These are phyloP conservation scores for Zophobas atratus DNA, from an alignment of 1,140 invertebrate genomes.

Conservation along the genomic window DNA sequence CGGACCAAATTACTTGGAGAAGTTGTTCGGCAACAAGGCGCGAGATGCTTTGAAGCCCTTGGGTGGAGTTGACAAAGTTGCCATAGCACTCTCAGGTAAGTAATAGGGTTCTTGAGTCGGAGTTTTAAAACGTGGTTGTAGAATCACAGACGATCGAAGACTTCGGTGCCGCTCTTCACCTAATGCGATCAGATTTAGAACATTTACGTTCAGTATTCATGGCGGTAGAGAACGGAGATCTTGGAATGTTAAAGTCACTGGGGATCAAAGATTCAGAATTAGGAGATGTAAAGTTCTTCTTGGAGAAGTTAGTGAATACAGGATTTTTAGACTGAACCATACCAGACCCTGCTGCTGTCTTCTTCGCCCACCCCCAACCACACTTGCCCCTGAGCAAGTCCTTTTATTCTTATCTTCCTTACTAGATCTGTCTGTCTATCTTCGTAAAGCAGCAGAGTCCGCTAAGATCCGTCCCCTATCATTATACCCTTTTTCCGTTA, in stretches of 20 bases:
- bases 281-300: constrained; percentile 97
- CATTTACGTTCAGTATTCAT: constrained; percentile 95
- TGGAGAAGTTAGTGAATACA: constrained; percentile 96
- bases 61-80: constrained; percentile 94
- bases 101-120: constrained; percentile 2
- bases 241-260: constrained; percentile 93
- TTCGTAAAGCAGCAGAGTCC: constrained; percentile 66
- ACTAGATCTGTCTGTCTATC: constrained; percentile 58
- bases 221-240: constrained; percentile 96
- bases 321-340: constrained; percentile 94
- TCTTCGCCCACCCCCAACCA: constrained; percentile 66
- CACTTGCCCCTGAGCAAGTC: constrained; percentile 65
- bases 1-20: constrained; percentile 96
- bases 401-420: constrained; percentile 66
- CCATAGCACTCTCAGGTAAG: constrained; percentile 93
- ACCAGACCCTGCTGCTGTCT: constrained; percentile 66
- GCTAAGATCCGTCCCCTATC: constrained; percentile 64
- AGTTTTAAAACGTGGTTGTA: constrained; percentile 65
- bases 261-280: constrained; percentile 96
- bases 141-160: constrained; percentile 98
- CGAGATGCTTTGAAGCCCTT: constrained; percentile 90
- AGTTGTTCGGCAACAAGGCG: constrained; percentile 94
- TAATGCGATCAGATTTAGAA: constrained; percentile 91
- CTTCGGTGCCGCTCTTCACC: constrained; percentile 88
- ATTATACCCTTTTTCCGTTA: constrained; percentile 15